These are phyloP conservation scores for Zenarchopterus dispar DNA, from an alignment of 2,797 vertebrate species.

Conservation along the genomic window DNA sequence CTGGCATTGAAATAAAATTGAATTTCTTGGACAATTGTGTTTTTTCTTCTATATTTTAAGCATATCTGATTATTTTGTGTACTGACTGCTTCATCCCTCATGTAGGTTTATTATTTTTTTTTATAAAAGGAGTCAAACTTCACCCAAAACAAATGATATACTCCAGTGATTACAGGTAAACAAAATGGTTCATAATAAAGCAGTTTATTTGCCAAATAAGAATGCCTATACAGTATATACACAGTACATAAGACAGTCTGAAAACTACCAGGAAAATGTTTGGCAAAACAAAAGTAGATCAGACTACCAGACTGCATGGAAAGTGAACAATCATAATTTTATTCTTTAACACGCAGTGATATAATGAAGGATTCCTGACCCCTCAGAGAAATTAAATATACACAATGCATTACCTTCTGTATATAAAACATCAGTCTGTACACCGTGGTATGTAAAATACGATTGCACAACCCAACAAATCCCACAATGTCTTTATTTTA, in stretches of 20 bases:
- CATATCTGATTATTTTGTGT: too few species aligned
- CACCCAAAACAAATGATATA: not conserved
- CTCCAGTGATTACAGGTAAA: conserved; percentile 5
- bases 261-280: conserved; percentile 74
- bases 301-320: conserved; percentile 71
- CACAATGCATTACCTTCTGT: conserved; percentile 65
- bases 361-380: conserved; percentile 75
- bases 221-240: conserved; percentile 84
- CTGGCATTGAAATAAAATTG: conserved; percentile 61
- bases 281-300: conserved; percentile 68
- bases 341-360: conserved; percentile 67
- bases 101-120: too few species aligned
- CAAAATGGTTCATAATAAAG: conserved; percentile 75
- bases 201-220: conserved; percentile 83
- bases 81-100: too few species aligned
- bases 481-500: conserved; percentile 69
- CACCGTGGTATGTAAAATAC: conserved; percentile 75
- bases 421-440: conserved; percentile 79
- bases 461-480: conserved; percentile 82
- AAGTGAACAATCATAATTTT: conserved; percentile 69
- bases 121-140: not conserved
- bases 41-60: not conserved
- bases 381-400: conserved; percentile 75
- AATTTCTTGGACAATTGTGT: conserved; percentile 38
- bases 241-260: conserved; percentile 77